Evolutionary conservation across 2,888 invertebrate genomes (phyloP).

Genomic region (Druceiella hillmani): DNA sequence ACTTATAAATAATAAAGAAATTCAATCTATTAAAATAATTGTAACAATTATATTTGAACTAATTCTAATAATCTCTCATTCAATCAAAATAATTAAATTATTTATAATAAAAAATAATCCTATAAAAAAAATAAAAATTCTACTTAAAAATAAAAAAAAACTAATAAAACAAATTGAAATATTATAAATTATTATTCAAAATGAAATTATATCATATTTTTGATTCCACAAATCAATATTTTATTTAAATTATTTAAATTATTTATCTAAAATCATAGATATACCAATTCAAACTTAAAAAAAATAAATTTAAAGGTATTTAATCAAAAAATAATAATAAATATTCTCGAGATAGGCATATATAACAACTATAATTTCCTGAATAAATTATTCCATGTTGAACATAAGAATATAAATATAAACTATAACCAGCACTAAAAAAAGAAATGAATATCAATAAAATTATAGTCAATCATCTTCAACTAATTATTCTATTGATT

Average conservation of each 20-base stretch:
- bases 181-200: conserved; percentile 48
- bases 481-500: conserved; percentile 54
- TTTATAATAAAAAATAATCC: conserved; percentile 44
- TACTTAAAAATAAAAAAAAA: conserved; percentile 42
- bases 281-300: conserved; percentile 48
- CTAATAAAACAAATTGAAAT: conserved; percentile 49
- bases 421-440: conserved; percentile 60
- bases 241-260: conserved; percentile 63
- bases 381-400: conserved; percentile 56
- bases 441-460: conserved; percentile 54
- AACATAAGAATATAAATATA: conserved; percentile 58
- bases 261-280: conserved; percentile 50
- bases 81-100: conserved; percentile 45
- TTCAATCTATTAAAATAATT: conserved; percentile 58
- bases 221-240: conserved; percentile 64
- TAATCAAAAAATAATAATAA: conserved; percentile 58
- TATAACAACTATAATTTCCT: conserved; percentile 46
- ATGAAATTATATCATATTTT: conserved; percentile 48
- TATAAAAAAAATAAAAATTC: conserved; percentile 36
- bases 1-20: conserved; percentile 57
- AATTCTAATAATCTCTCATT: conserved; percentile 51
- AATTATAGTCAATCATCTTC: conserved; percentile 45
- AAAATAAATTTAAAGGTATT: conserved; percentile 58
- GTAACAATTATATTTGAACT: conserved; percentile 45
- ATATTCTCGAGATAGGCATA: conserved; percentile 50